A percentile compares a stretch with the other conserved stretches of the same genome.
phyloP scores from a whole-genome alignment of 2,888 invertebrate species.

The Fragum sueziense region DNA sequence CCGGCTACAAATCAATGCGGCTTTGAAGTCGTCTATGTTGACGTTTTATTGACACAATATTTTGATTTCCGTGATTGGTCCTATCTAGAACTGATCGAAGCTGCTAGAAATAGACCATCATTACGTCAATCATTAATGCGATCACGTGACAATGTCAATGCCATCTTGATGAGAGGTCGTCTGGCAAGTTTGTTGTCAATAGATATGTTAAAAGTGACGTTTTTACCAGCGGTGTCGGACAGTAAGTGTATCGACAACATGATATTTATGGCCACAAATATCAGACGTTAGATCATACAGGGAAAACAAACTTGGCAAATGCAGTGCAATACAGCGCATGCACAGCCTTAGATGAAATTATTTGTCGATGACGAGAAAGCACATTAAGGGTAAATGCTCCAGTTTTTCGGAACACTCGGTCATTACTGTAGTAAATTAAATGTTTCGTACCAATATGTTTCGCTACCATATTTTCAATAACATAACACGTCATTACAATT shows the following conservation, averaged over 20 bases:
- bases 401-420: no score
- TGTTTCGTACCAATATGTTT: no score
- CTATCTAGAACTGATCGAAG: constrained; percentile 8
- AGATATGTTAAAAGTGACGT: background rate
- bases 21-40: constrained; percentile 13
- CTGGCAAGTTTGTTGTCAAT: constrained; percentile 10
- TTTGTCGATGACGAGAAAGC: no score
- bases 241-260: background rate
- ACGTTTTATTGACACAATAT: constrained; percentile 21
- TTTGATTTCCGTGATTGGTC: constrained; percentile 5
- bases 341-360: no score
- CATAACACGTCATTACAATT: no score
- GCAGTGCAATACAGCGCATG: no score
- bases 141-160: constrained; percentile 11
- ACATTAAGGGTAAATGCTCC: no score
- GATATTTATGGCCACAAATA: background rate
- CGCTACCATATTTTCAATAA: no score
- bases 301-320: no score
- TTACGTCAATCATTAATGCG: constrained; percentile 19
- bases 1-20: background rate
- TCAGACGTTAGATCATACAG: no score
- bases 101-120: constrained; percentile 5
- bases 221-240: background rate
- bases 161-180: background rate
- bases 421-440: no score